Evolutionary conservation across 2,888 invertebrate species (phyloP).

Genomic region (Andricus quercusramuli): DNA sequence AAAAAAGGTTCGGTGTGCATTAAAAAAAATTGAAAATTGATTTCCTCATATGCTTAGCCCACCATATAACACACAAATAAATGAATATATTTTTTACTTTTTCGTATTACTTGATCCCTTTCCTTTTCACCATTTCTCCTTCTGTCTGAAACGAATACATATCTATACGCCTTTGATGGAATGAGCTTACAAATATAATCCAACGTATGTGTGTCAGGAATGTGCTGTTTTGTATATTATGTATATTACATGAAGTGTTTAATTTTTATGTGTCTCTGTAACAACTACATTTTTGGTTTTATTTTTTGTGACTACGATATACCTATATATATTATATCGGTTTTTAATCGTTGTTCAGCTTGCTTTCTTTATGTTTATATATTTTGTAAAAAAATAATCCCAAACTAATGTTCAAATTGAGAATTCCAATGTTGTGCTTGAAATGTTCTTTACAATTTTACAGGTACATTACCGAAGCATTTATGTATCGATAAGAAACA

Average conservation of each 20-base stretch:
- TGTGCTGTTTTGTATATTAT: conserved; percentile 38
- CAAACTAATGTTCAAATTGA: conserved; percentile 9
- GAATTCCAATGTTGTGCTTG: neutral
- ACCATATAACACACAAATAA: neutral
- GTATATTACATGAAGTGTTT: conserved; percentile 16
- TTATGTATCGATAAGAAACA: neutral
- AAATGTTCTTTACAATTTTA: neutral
- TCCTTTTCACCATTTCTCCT: neutral
- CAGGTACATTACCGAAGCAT: conserved; percentile 11
- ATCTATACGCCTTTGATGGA: conserved; percentile 24
- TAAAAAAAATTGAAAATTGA: neutral
- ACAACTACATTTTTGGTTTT: conserved; percentile 15
- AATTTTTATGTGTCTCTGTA: conserved; percentile 18
- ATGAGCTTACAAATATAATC: conserved; percentile 39
- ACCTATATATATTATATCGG: conserved; percentile 14
- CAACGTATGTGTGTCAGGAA: conserved; percentile 31
- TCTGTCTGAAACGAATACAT: conserved; percentile 15
- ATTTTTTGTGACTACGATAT: conserved; percentile 16
- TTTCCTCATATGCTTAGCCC: neutral
- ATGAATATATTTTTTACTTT: neutral
- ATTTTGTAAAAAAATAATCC: conserved; percentile 13
- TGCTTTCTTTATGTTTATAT: conserved; percentile 33
- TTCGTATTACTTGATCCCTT: neutral
- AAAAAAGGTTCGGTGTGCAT: neutral
- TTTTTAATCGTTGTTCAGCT: neutral